Evolutionary conservation across 2,888 invertebrate species (phyloP).

Genomic region (Caenorhabditis zanzibari): DNA sequence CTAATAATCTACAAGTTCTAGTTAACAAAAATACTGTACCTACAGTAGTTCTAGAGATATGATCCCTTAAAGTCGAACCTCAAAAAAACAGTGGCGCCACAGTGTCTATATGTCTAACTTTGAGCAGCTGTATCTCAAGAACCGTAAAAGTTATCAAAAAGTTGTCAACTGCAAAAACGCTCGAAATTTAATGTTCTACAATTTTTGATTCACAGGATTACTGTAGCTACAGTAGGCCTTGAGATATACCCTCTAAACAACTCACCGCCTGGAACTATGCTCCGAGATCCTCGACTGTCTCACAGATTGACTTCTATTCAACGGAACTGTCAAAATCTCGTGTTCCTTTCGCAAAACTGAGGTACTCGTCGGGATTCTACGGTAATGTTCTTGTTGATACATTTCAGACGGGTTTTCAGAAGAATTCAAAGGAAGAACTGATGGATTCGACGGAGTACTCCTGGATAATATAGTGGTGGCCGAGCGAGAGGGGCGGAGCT

Average conservation of each 20-base stretch:
- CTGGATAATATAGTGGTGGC: conserved; percentile 11
- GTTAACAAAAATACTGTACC: no score
- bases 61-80: no score
- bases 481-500: conserved; percentile 44
- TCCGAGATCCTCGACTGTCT: conserved; percentile 19
- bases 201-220: no score
- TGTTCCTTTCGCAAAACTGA: conserved; percentile 53
- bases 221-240: no score
- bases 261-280: conserved; percentile 9
- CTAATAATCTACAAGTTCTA: no score
- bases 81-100: no score
- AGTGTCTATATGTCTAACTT: no score
- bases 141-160: neutral
- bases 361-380: conserved; percentile 25
- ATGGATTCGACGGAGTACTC: neutral
- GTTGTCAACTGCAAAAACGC: neutral
- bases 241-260: neutral
- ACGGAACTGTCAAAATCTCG: conserved; percentile 47
- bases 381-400: neutral
- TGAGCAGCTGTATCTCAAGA: no score
- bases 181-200: no score
- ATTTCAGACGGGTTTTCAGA: neutral
- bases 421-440: neutral
- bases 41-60: no score
- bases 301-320: conserved; percentile 7